Percentiles rank a stretch among this genome's conserved stretches.
Conservation (phyloP, 2,797 vertebrate genomes). For the Hydrophis major region DNA sequence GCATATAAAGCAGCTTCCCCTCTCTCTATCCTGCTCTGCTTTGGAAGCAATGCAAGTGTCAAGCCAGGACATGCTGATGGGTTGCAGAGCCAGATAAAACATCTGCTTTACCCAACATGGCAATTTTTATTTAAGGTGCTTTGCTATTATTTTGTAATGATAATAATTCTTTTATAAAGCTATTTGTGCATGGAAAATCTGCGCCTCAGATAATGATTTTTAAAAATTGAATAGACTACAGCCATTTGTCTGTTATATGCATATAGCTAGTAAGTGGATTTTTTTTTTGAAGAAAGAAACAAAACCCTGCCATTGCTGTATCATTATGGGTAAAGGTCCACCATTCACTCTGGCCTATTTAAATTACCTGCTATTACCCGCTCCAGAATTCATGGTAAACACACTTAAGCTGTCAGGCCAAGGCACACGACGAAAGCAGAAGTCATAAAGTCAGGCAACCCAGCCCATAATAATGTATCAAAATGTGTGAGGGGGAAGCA, state of each 20-base stretch:
- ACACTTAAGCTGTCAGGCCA: conserved; percentile 67
- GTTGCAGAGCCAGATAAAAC: conserved; percentile 4
- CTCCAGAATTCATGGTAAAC: conserved; percentile 61
- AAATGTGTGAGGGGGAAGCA: conserved; percentile 62
- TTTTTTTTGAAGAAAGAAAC: conserved; percentile 34
- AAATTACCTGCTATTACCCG: conserved; percentile 60
- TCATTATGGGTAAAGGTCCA: conserved; percentile 62
- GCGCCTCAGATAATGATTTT: conserved; percentile 27
- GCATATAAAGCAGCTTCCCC: background rate
- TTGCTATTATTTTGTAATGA: conserved; percentile 9
- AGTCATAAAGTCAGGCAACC: conserved; percentile 64
- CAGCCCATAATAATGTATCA: conserved; percentile 70
- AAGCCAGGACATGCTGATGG: background rate
- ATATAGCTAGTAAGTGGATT: conserved; percentile 50
- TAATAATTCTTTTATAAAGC: conserved; percentile 49
- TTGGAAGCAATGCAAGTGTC: background rate
- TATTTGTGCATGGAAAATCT: conserved; percentile 47
- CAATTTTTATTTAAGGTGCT: background rate
- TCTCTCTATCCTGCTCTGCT: background rate
- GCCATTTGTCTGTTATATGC: conserved; percentile 60
- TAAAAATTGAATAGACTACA: conserved; percentile 20
- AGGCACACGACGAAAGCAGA: conserved; percentile 58
- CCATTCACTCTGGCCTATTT: conserved; percentile 63
- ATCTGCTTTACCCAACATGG: background rate
- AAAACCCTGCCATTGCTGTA: conserved; percentile 9